Conservation (phyloP, 2,113 vertebrate genomes). For the Pleuronectes platessa region DNA sequence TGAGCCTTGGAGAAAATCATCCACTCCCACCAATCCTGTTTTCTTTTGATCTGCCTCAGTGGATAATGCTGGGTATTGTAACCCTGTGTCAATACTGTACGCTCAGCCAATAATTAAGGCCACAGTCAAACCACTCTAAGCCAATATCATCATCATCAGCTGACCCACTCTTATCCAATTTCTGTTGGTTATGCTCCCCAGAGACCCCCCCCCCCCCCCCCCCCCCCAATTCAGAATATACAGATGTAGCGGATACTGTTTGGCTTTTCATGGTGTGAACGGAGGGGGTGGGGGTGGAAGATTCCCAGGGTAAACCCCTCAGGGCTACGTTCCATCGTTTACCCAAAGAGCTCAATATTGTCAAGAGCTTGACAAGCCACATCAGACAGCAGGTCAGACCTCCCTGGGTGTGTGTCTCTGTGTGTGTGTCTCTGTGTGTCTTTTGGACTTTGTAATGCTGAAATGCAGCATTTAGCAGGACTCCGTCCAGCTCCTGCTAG, state of each 20-base stretch:
- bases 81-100: constrained; percentile 50
- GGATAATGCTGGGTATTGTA: constrained; percentile 24
- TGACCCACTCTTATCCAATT: constrained; percentile 38
- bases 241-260: constrained; percentile 43
- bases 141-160: constrained; percentile 48
- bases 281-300: constrained; percentile 15
- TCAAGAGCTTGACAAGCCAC: constrained; percentile 42
- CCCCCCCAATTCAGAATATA: constrained; percentile 22
- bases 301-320: constrained; percentile 59
- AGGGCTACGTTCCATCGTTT: constrained; percentile 47
- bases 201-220: constrained; percentile 2
- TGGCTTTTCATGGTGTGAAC: constrained; percentile 50
- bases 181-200: constrained; percentile 14
- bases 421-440: background rate
- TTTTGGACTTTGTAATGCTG: constrained; percentile 27
- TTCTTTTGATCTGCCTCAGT: constrained; percentile 37
- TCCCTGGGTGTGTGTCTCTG: constrained; percentile 40
- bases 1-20: background rate
- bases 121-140: constrained; percentile 40
- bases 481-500: constrained; percentile 41
- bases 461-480: constrained; percentile 50
- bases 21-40: constrained; percentile 34
- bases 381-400: constrained; percentile 57
- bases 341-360: constrained; percentile 23
- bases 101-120: constrained; percentile 47